Evolutionary conservation across 2,797 vertebrate species (phyloP).

Genomic region (Caiman crocodilus): DNA sequence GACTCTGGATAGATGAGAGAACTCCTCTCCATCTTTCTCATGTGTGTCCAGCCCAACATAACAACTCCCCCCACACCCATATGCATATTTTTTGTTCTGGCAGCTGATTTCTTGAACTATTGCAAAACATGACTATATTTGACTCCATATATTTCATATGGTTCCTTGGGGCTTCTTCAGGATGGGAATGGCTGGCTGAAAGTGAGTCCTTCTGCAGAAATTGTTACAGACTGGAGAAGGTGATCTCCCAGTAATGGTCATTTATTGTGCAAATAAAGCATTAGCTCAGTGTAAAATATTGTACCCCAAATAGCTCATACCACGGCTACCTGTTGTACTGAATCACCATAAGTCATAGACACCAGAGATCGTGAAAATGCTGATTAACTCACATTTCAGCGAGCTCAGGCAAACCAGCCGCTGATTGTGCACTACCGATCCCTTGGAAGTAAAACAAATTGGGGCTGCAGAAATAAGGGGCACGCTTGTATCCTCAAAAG

Average conservation of each 20-base stretch:
- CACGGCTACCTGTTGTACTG: too few relatives aligned
- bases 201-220: slow-evolving; percentile 12
- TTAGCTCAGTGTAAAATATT: not conserved
- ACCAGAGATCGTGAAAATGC: too few relatives aligned
- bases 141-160: slow-evolving; percentile 37
- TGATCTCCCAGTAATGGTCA: not conserved
- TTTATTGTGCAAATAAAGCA: not conserved
- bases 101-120: slow-evolving; percentile 27
- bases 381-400: too few relatives aligned
- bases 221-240: not conserved
- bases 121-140: slow-evolving; percentile 12
- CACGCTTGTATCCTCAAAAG: too few relatives aligned
- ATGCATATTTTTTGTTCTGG: not conserved
- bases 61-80: too few relatives aligned
- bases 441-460: too few relatives aligned
- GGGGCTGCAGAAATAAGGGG: too few relatives aligned
- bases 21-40: not conserved
- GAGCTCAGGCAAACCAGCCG: too few relatives aligned
- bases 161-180: not conserved
- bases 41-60: not conserved
- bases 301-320: too few relatives aligned
- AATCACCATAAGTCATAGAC: too few relatives aligned
- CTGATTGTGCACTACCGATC: too few relatives aligned
- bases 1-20: slow-evolving; percentile 31
- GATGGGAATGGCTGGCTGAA: slow-evolving; percentile 3